A percentile compares a stretch with the other conserved stretches of the same genome.
Conservation (phyloP, 2,113 vertebrate genomes). For the Lampris megalopsis region DNA sequence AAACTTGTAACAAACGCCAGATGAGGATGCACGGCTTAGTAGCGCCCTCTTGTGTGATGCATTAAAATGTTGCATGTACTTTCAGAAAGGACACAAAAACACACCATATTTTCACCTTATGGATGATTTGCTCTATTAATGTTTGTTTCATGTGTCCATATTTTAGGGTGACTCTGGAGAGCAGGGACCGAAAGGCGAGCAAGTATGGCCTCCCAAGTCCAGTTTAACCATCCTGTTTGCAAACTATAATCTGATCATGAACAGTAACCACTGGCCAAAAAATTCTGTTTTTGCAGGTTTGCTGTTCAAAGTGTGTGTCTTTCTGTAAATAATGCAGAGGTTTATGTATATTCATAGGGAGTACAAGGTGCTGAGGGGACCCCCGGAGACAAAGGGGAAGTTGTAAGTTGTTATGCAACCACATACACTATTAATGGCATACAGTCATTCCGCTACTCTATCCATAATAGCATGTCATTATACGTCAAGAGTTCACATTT, state of each 20-base stretch:
- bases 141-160: constrained; percentile 15
- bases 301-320: background rate
- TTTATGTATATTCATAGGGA: constrained; percentile 82
- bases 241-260: background rate
- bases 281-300: constrained; percentile 9
- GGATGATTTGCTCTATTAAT: background rate
- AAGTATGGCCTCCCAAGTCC: constrained; percentile 79
- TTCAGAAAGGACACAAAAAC: background rate
- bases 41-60: constrained; percentile 53
- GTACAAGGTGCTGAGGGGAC: constrained; percentile 91
- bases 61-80: constrained; percentile 2
- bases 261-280: background rate
- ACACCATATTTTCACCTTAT: background rate
- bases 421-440: background rate
- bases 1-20: background rate
- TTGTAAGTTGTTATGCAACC: constrained; percentile 82
- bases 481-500: background rate
- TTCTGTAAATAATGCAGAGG: constrained; percentile 22
- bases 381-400: constrained; percentile 90
- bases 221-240: background rate
- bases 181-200: constrained; percentile 91
- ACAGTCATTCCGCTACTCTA: background rate
- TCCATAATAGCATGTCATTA: constrained; percentile 1
- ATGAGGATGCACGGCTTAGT: constrained; percentile 18
- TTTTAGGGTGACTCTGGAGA: constrained; percentile 90